Evolutionary conservation across 2,888 invertebrate genomes (phyloP).

Genomic region (Neocrepidodera transversa): DNA sequence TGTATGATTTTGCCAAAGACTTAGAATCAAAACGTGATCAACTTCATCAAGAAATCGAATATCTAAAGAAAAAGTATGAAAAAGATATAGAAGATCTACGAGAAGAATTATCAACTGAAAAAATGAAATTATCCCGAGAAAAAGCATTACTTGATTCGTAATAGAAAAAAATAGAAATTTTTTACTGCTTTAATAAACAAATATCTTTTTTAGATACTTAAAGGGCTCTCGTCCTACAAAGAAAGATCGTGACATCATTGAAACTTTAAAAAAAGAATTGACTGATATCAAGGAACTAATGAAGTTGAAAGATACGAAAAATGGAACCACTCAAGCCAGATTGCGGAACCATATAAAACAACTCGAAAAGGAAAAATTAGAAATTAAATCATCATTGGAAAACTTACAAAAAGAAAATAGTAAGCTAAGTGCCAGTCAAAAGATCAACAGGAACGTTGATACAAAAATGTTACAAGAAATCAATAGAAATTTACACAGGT

Average conservation of each 20-base stretch:
- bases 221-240: conserved; percentile 70
- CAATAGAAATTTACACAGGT: conserved; percentile 65
- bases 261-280: conserved; percentile 70
- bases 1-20: conserved; percentile 61
- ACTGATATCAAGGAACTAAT: conserved; percentile 71
- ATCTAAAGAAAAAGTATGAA: conserved; percentile 65
- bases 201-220: conserved; percentile 60
- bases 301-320: conserved; percentile 75
- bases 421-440: conserved; percentile 66
- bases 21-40: conserved; percentile 61
- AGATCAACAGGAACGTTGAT: conserved; percentile 67
- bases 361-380: conserved; percentile 73
- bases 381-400: conserved; percentile 71
- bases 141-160: conserved; percentile 61
- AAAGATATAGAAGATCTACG: conserved; percentile 71
- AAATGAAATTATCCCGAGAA: conserved; percentile 69
- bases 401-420: conserved; percentile 72
- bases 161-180: conserved; percentile 16
- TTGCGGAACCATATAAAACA: conserved; percentile 77
- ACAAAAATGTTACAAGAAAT: conserved; percentile 79
- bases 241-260: conserved; percentile 75
- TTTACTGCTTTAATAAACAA: neutral
- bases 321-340: conserved; percentile 74
- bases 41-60: conserved; percentile 63
- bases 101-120: conserved; percentile 68